A percentile compares a stretch with the other conserved stretches of the same genome.
Evolutionary conservation across 1,140 invertebrate species (phyloP).

Genomic region (Vollenhovia emeryi): DNA sequence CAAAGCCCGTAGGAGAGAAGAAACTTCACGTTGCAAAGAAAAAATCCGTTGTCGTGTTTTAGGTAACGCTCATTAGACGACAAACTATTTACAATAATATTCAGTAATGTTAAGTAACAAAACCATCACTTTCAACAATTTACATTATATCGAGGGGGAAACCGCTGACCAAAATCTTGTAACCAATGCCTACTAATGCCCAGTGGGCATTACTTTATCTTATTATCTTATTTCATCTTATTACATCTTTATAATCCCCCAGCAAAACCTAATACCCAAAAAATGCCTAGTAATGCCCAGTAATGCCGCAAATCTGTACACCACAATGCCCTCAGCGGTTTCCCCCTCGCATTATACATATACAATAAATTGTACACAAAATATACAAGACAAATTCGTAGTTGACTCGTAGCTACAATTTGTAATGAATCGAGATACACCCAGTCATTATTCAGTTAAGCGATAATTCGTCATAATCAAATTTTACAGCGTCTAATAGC

Average conservation of each 20-base stretch:
- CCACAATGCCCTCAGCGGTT: too few species aligned
- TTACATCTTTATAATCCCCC: too few species aligned
- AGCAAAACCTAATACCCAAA: too few species aligned
- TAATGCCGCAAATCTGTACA: too few species aligned
- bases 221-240: too few species aligned
- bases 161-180: too few species aligned
- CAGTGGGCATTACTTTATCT: too few species aligned
- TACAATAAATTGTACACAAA: too few species aligned
- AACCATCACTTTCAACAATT: not conserved
- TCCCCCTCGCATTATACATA: too few species aligned
- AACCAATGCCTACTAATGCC: too few species aligned
- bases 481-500: not conserved
- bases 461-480: conserved; percentile 12
- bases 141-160: too few species aligned
- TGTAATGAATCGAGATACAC: not conserved
- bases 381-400: not conserved
- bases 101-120: not conserved
- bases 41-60: not conserved
- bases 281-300: too few species aligned
- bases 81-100: not conserved
- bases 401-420: not conserved
- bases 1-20: not conserved
- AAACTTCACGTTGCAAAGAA: not conserved
- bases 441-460: not conserved
- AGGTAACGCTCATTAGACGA: not conserved